Conservation (phyloP, 1,140 invertebrate species). For the Hetaerina americana region DNA sequence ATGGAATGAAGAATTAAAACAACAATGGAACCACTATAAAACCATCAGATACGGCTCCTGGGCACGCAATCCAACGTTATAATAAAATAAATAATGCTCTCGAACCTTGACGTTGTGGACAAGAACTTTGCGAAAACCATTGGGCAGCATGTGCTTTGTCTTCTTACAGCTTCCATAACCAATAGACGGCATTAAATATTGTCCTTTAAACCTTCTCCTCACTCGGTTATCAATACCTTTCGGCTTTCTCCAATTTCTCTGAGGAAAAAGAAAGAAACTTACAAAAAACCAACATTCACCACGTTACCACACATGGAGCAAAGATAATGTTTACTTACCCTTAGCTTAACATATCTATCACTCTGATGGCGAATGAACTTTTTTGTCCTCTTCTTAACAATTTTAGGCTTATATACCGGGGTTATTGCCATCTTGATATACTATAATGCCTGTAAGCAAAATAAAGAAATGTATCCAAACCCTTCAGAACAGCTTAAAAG, state of each 20-base stretch:
- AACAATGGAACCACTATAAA: no score
- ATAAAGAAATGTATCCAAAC: neutral
- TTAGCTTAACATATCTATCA: conserved; percentile 91
- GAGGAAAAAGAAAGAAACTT: no score
- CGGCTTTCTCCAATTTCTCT: conserved; percentile 82
- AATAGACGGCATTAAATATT: conserved; percentile 97
- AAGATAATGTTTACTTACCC: conserved; percentile 40
- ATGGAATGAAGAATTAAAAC: no score
- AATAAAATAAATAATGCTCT: no score
- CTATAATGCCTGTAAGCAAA: neutral
- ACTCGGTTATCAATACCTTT: conserved; percentile 99
- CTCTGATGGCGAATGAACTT: conserved; percentile 94
- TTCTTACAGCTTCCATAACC: conserved; percentile 95
- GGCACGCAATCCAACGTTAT: no score
- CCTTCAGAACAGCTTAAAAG: neutral
- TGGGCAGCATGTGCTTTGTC: conserved; percentile 91
- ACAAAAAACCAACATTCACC: no score
- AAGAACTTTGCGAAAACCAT: conserved; percentile 90
- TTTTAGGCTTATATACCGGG: conserved; percentile 73
- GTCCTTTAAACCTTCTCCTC: conserved; percentile 94
- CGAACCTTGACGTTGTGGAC: conserved; percentile 70
- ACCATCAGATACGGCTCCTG: no score
- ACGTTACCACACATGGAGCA: neutral
- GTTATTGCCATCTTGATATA: conserved; percentile 61
- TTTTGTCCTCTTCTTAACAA: conserved; percentile 93